These are phyloP conservation scores for Drosophila paracracens DNA, from an alignment of 2,888 invertebrate genomes.

Conservation along the genomic window DNA sequence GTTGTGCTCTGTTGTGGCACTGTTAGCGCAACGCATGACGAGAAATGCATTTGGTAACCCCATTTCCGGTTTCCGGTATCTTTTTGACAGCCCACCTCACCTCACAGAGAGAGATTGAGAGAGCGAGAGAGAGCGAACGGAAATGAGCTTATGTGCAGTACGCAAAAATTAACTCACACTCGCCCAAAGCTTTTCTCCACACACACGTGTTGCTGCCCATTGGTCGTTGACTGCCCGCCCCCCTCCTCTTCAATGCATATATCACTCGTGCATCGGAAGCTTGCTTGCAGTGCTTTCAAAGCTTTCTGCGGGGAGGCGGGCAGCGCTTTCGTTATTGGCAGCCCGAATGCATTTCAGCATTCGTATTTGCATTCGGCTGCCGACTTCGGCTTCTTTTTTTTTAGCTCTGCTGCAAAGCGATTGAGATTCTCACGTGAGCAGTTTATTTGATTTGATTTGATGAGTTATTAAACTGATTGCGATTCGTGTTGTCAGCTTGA, in stretches of 20 bases:
- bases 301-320: conserved; percentile 24
- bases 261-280: conserved; percentile 37
- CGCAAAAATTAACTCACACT: conserved; percentile 41
- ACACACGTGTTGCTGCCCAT: conserved; percentile 48
- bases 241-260: background rate
- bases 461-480: conserved; percentile 60
- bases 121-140: conserved; percentile 52
- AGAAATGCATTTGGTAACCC: conserved; percentile 75
- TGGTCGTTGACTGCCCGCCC: conserved; percentile 7
- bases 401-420: conserved; percentile 22
- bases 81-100: conserved; percentile 55
- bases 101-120: conserved; percentile 39
- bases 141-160: conserved; percentile 64
- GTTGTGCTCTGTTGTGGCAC: conserved; percentile 65
- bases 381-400: conserved; percentile 7
- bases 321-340: conserved; percentile 34
- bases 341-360: conserved; percentile 31
- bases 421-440: conserved; percentile 38
- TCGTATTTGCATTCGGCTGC: conserved; percentile 39
- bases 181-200: conserved; percentile 60
- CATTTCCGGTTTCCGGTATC: conserved; percentile 77
- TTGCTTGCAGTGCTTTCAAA: conserved; percentile 55
- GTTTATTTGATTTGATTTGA: conserved; percentile 52
- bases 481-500: conserved; percentile 66
- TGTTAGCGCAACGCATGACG: conserved; percentile 69